Evolutionary conservation across 2,888 invertebrate species (phyloP).

Genomic region (Leptogaster cylindrica): DNA sequence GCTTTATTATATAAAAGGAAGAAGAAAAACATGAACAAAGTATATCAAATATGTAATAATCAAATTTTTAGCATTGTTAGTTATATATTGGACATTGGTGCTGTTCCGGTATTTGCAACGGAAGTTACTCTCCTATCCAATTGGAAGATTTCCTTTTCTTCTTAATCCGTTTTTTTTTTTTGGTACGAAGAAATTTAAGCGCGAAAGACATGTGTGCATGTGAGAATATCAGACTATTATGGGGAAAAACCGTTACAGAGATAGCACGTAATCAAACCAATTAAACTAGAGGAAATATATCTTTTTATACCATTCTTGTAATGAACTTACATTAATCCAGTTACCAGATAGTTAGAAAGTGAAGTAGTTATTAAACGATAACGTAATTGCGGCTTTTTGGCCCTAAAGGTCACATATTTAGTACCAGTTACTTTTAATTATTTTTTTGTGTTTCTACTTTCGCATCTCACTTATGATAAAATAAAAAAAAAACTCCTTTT

Average conservation of each 20-base stretch:
- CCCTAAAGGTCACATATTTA: not conserved
- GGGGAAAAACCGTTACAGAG: too few species aligned
- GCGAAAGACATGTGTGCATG: too few species aligned
- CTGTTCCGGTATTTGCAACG: not conserved
- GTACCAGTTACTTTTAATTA: not conserved
- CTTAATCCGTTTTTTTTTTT: too few species aligned
- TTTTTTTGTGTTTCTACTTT: not conserved
- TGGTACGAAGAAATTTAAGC: too few species aligned
- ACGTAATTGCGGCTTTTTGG: not conserved
- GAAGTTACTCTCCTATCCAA: too few species aligned
- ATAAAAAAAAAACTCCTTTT: too few species aligned
- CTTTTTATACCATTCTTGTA: not conserved
- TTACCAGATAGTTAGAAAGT: not conserved
- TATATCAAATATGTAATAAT: not conserved
- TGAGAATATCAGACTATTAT: too few species aligned
- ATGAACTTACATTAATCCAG: not conserved
- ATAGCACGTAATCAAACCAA: too few species aligned
- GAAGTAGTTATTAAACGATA: not conserved
- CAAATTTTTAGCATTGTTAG: conserved; percentile 5
- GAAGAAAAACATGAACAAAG: not conserved
- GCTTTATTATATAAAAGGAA: not conserved
- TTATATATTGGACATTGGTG: not conserved
- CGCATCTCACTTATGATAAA: too few species aligned
- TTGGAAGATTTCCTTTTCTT: too few species aligned
- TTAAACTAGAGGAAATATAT: not conserved